Evolutionary conservation across 2,797 vertebrate genomes (phyloP), one percentile per base, ranked within the genome.

Genomic region (Pterois miles): DNA sequence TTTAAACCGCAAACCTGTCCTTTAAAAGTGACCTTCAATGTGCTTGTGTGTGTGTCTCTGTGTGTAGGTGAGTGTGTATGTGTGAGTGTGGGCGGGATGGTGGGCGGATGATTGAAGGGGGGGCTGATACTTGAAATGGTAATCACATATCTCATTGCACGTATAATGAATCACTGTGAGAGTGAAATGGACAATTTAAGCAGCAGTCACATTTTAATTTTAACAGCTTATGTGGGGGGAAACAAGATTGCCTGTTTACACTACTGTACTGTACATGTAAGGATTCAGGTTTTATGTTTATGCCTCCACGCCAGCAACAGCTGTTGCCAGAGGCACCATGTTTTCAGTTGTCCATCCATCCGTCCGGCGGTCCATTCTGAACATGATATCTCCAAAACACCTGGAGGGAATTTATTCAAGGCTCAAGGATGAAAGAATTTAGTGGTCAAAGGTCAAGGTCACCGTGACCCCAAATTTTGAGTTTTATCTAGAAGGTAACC

Each of bases 101-200:
- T 85, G 83, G 68, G 89, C 78, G 76, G 71, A 75, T 83, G 84
- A 80, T 73, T 81, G 82, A 83, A 64, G 59, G 76, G 59, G 63
- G 53, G 70, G 70, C 70, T 54, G 78, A 81, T 87, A 83, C 88
- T 91, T 86, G 86, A 92, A 91, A 92, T 91, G 89, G 84, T 91
- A 93, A 93, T 91, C 86, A 80, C 86, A 91, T 87, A 89, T 88
- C 88, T 92, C 77, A 81, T 82, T 90, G 90, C 86, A 90, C 91
- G 90, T 90, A 92, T 92, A 92, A 93, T 93, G 83, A 91, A 91
- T 89, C 82, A 86, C 65, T 36, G 43, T 46, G 64, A 80, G 76
- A 88, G 78, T 57, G 74, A 89, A 88, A 88, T 69, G 65, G 80
- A 71, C 72, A 83, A 87, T 84, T 80, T 85, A 86, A 89, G 82